Base-by-base conservation (phyloP, 2,113 vertebrate species). In the Plectropomus leopardus region DNA sequence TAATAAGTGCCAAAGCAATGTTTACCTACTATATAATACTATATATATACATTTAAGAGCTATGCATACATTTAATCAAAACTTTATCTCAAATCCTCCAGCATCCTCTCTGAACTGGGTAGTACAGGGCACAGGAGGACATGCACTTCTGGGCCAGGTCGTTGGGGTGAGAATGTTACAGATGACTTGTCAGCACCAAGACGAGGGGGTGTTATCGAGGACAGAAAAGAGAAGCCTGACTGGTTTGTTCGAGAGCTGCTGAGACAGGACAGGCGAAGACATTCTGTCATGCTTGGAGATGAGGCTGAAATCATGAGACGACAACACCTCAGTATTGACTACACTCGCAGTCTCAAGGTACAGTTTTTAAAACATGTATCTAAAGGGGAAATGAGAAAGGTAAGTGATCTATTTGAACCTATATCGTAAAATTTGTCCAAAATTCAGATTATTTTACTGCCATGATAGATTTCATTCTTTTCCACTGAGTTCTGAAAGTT, bases 171-270 rank as follows among this genome's bases (percentile, higher is more conserved):
- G 55, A 72, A 34, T 63, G 36, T 66, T 15, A 21, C 84, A 69
- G 34, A 64, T 57, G 86, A 76, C 32, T 36, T 44, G 17, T 67
- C 68, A 40, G 76, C 50, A 10, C 58, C 61, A 4, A 48, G 40
- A 53, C 30, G 1, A 70, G 51, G 4, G 23, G 72, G 42, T 26
- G 44, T 21, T 21, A 21, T n/a, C 0, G 26, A 76, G 53, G 80
- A 53, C 0, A 40, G 36, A 1, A 53, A 23, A 19, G 42, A 76
- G 1, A 70, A 78, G 30, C 89, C 84, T 0, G 75, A 87, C 55
- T 94, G 93, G 93, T 68, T 96, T 69, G 57, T 88, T 75, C 76
- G 67, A 76, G 94, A 95, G 72, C 66, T 90, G 19, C 73, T 94
- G 60, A 94, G 83, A 30, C 30, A 82, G 19, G 87, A 91, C 53